phyloP scores from a whole-genome alignment of 2,113 vertebrate genomes.

The Murina feae region DNA sequence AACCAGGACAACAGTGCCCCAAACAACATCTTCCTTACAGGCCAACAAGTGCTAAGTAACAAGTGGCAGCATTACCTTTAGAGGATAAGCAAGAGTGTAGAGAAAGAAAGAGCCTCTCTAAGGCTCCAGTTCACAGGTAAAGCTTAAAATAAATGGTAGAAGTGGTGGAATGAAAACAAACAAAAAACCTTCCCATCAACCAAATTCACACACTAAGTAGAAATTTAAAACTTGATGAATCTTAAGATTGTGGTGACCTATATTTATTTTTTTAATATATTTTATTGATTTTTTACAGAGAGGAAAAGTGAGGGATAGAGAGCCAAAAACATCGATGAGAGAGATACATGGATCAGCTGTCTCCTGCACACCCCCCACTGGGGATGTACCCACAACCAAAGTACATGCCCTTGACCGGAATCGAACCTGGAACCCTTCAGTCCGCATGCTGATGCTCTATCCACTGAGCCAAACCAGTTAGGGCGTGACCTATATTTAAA shows the following conservation, averaged over 20 bases:
- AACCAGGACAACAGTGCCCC: neutral
- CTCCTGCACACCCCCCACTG: too few species aligned
- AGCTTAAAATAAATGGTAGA: neutral
- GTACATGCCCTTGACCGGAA: too few species aligned
- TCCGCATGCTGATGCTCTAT: too few species aligned
- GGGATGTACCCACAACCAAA: too few species aligned
- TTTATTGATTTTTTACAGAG: too few species aligned
- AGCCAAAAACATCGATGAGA: too few species aligned
- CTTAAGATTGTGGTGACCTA: neutral
- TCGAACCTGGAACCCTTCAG: too few species aligned
- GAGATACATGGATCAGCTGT: too few species aligned
- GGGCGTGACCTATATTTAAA: neutral
- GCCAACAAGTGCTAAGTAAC: neutral
- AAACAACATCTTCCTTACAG: neutral
- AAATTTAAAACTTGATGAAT: neutral
- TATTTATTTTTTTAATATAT: too few species aligned
- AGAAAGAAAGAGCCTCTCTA: neutral
- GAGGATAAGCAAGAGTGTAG: neutral
- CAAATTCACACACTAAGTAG: neutral
- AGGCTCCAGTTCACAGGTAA: neutral
- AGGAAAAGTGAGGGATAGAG: too few species aligned
- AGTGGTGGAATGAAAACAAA: neutral
- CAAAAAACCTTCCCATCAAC: neutral
- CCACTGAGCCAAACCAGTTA: too few species aligned
- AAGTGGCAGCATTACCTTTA: neutral